Conservation (phyloP, 2,888 invertebrate species). For the Amphipoea lucens region DNA sequence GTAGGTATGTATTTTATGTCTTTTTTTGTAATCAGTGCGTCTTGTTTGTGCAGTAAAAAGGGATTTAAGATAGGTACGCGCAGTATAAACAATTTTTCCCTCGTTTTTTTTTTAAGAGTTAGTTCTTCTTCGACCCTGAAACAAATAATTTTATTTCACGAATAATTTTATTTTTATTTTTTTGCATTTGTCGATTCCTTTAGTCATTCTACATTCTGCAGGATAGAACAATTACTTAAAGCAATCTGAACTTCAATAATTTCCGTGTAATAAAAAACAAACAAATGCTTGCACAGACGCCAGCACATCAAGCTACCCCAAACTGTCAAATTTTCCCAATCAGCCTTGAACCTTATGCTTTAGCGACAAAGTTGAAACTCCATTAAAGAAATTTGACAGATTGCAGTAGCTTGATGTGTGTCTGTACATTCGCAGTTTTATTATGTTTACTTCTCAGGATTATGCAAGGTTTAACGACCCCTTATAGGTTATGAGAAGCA, state of each 20-base stretch:
- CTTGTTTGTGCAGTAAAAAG: too few relatives aligned
- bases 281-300: constrained; percentile 17
- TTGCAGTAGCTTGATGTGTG: too few relatives aligned
- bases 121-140: neutral
- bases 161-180: too few relatives aligned
- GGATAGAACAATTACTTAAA: neutral
- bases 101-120: neutral
- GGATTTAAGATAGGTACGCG: too few relatives aligned
- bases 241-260: constrained; percentile 28
- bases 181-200: neutral
- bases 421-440: constrained; percentile 33
- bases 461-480: constrained; percentile 73
- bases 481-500: constrained; percentile 67
- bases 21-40: too few relatives aligned
- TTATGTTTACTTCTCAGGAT: constrained; percentile 57
- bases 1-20: too few relatives aligned
- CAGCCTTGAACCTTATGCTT: too few relatives aligned
- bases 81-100: neutral
- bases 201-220: neutral
- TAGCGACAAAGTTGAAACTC: too few relatives aligned
- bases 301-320: too few relatives aligned
- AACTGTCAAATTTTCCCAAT: too few relatives aligned
- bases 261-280: constrained; percentile 24
- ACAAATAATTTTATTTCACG: neutral
- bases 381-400: too few relatives aligned